Conservation (phyloP, 2,888 invertebrate genomes). For the Chalcis sispes region DNA sequence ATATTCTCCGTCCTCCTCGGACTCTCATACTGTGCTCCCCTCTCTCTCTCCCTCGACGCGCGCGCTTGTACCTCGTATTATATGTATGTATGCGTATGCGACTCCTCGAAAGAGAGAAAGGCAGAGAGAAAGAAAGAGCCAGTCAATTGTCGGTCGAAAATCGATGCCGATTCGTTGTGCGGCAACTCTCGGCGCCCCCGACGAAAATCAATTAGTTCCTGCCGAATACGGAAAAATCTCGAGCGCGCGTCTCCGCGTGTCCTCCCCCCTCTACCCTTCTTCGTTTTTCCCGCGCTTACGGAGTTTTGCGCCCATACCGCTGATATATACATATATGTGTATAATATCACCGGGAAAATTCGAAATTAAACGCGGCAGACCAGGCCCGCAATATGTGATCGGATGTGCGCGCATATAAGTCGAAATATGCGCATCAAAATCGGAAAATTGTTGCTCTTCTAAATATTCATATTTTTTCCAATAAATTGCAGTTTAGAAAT, state of each 20-base stretch:
- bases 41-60: constrained; percentile 35
- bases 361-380: constrained; percentile 40
- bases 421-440: constrained; percentile 29
- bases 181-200: background rate
- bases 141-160: constrained; percentile 37
- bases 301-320: background rate
- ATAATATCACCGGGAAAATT: constrained; percentile 29
- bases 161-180: constrained; percentile 36
- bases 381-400: constrained; percentile 1
- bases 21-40: constrained; percentile 1
- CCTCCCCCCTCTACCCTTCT: background rate
- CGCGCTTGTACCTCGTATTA: constrained; percentile 9
- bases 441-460: constrained; percentile 13
- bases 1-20: background rate
- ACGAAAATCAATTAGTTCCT: constrained; percentile 46
- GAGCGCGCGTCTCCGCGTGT: constrained; percentile 4
- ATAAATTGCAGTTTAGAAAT: no score
- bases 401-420: background rate
- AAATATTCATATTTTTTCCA: constrained; percentile 27
- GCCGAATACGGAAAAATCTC: constrained; percentile 41
- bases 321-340: background rate
- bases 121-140: background rate
- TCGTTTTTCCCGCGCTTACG: background rate
- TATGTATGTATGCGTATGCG: background rate
- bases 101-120: background rate